Evolutionary conservation across 2,888 invertebrate genomes (phyloP), one percentile per base, ranked within the genome.

Genomic region (Dynastes hyllus): DNA sequence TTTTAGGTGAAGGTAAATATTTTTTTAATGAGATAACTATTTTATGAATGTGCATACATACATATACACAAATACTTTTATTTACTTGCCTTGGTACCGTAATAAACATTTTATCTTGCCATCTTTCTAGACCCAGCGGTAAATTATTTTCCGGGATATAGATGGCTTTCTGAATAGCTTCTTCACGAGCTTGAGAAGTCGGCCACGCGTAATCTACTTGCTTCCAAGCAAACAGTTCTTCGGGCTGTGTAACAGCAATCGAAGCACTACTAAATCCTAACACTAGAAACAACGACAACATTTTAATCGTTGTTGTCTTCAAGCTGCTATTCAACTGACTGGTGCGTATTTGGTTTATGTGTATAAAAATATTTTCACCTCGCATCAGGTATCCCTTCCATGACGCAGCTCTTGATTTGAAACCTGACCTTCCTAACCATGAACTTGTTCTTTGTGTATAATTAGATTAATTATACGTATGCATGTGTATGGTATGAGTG

Each of bases 211-310:
- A 95, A 80, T 92, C 91, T 66, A 95, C 85, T 85, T 93, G 90
- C 81, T 94, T 94, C 95, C 95, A 95, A 27, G 91, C 91, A 86
- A 93, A 95, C 77, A 92, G 90, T 83, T 94, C 91, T 77, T 92
- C 90, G 55, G 94, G 90, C 81, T 91, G 90, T 8, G 90, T 91
- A 50, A 75, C 16, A 58, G 90, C 91, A 51, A 90, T 88, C 80
- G 88, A 76, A 50, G 80, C 37, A 9, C 80, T 79, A 75, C 80
- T 81, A 29, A 75, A 40, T 37, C 66, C 67, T 22, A 73, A 75
- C 69, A 78, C 58, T 13, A 78, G 66, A 75, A 75, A 50, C n/a
- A 73, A 58, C 40, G 50, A 50, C 29, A 61, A 22, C 69, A 78
- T 78, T 51, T 51, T 69, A 51, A 50, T 51, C 50, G 51, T 29